Percentiles rank a stretch among this genome's conserved stretches.
phyloP scores from a whole-genome alignment of 2,888 invertebrate species.

The Holacanthella duospinosa region DNA sequence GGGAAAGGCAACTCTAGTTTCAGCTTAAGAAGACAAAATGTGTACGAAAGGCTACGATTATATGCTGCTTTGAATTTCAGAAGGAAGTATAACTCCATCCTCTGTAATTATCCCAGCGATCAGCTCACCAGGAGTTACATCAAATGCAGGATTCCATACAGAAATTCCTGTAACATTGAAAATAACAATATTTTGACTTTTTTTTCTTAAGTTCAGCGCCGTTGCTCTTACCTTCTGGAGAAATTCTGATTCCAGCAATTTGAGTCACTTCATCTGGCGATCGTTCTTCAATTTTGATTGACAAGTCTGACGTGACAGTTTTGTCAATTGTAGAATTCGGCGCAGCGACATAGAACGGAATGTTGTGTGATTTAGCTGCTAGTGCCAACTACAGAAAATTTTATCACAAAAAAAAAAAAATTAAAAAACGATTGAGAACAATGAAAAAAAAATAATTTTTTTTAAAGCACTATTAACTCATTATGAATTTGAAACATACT shows the following conservation, averaged over 20 bases:
- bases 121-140: slow-evolving; percentile 84
- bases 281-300: slow-evolving; percentile 87
- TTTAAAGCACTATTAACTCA: neutral
- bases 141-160: slow-evolving; percentile 58
- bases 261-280: slow-evolving; percentile 84
- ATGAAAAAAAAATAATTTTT: slow-evolving; percentile 5
- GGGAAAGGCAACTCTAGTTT: no score
- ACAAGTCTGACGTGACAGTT: slow-evolving; percentile 62
- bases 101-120: slow-evolving; percentile 94
- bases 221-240: slow-evolving; percentile 59
- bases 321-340: slow-evolving; percentile 86
- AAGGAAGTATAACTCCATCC: slow-evolving; percentile 67
- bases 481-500: slow-evolving; percentile 40
- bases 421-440: slow-evolving; percentile 1
- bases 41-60: no score
- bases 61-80: slow-evolving; percentile 41
- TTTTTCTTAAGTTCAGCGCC: neutral
- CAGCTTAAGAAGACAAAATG: no score
- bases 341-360: slow-evolving; percentile 92
- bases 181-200: no score
- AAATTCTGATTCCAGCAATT: slow-evolving; percentile 73
- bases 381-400: slow-evolving; percentile 60
- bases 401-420: slow-evolving; percentile 6
- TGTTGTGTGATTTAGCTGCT: slow-evolving; percentile 73
- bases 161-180: no score